A percentile compares a stretch with the other conserved stretches of the same genome.
Conservation (phyloP, 2,888 invertebrate genomes). For the Lathronympha strigana region DNA sequence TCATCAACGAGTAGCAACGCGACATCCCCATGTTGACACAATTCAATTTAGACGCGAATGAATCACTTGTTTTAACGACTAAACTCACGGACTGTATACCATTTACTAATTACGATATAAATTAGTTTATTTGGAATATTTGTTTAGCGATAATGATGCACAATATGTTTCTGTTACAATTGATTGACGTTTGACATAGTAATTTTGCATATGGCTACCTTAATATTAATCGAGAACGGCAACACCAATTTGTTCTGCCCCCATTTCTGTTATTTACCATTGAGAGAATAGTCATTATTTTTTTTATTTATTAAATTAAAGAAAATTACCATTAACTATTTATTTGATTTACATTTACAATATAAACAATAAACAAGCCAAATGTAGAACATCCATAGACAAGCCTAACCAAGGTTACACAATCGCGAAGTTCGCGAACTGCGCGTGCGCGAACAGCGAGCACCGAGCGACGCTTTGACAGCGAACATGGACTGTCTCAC, state of each 20-base stretch:
- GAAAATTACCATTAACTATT: background rate
- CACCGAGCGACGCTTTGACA: conserved; percentile 59
- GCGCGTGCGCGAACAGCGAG: conserved; percentile 61
- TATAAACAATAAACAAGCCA: background rate
- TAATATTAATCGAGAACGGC: background rate
- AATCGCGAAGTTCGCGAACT: no score
- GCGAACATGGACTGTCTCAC: conserved; percentile 70
- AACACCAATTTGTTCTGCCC: no score
- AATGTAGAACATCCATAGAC: conserved; percentile 31
- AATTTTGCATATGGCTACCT: conserved; percentile 13
- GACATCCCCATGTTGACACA: conserved; percentile 85
- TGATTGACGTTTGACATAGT: conserved; percentile 35
- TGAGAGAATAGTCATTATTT: no score
- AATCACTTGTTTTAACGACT: background rate
- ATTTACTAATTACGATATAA: conserved; percentile 28
- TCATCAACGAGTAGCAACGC: conserved; percentile 88
- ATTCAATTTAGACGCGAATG: conserved; percentile 16
- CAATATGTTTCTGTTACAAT: conserved; percentile 25
- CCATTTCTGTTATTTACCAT: no score
- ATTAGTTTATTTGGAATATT: conserved; percentile 14
- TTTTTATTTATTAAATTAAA: background rate
- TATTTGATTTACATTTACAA: background rate
- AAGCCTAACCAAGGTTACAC: conserved; percentile 39
- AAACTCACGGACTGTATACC: conserved; percentile 10
- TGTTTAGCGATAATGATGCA: conserved; percentile 35